Base-by-base conservation (phyloP, 2,113 vertebrate species). In the Chauna torquata region DNA sequence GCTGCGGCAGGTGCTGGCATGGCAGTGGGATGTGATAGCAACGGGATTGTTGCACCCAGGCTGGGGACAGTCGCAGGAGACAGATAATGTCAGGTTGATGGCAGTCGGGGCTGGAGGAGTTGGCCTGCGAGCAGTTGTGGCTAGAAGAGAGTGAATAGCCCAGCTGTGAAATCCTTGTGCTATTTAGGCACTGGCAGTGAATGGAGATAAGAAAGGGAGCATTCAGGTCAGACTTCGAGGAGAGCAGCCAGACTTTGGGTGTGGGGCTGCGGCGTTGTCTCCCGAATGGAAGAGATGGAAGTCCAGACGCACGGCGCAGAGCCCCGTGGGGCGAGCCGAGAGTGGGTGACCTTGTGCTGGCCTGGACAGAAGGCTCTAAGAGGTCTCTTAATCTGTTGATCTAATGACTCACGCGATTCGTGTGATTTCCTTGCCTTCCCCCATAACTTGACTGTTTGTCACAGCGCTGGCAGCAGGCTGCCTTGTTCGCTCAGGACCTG, bases 331-430 rank as follows among this genome's bases (percentile, higher is more conserved):
- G 71, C 1, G 34, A 89, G 59, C 69, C 75, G 89, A 55, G 55
- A 38, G 50, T 70, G 76, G 86, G 55, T 40, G 72, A 64, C 80
- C 94, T 91, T 84, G 1, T 75, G 82, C 68, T 54, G 44, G 66
- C 65, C 58, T 19, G 50, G 45, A 82, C 61, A 84, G 92, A 84
- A 78, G 81, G 89, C 83, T 90, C 91, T 77, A 50, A 93, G 91
- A 94, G 86, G 77, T 65, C 54, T 59, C 83, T 91, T 61, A 69
- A 68, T 87, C 85, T 86, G 49, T 84, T 94, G 94, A 91, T 81
- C 90, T 93, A 91, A 89, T 95, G 96, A 93, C 78, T 93, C 88
- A 90, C 28, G 6, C 70, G 17, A 27, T 91, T 75, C 68, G 78
- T 69, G 82, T 87, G 34, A 72, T 91, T 95, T 94, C 83, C 88